Evolutionary conservation across 2,113 vertebrate species (phyloP), one percentile per base, ranked within the genome.

Genomic region (Litocranius walleri): DNA sequence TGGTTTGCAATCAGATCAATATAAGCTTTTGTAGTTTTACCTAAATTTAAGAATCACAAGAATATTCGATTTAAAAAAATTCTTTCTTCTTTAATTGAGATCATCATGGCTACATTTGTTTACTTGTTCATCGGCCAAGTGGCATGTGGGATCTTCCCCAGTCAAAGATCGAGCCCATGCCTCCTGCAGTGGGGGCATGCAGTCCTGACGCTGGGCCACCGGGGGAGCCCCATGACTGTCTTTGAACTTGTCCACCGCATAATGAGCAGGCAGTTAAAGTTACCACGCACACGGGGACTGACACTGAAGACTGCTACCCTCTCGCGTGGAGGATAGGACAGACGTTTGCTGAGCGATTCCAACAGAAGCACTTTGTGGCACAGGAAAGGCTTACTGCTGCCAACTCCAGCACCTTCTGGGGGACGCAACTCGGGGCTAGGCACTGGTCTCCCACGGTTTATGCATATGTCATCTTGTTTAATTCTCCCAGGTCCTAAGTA

Each of bases 151-250:
- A 4, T 77, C 11, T 27, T 27, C 12, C 71, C 40, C 40, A 7
- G 2, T 14, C 36, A 43, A 25, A 25, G 12, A 27, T 23, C 1
- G 1, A 14, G 14, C 36, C 36, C 36, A 1, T 1, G 36, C 6
- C 23, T 27, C 71, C 71, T 43, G 71, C 23, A 14, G 36, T 4
- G 40, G 36, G 40, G 40, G 71, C 36, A 4, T 7, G n/a, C 3
- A 3, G 36, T 25, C 36, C 25, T 14, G 3, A 4, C 3, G 0
- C 71, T 40, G 71, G 23, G 3, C 71, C 36, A 4, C 40, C 71
- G 25, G 71, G 36, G 36, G 43, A 14, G 71, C 13, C 12, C 23
- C 36, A 5, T 78, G 52, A 23, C 77, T 36, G 6, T 71, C 92
- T 71, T 67, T 71, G 57, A 64, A 16, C 56, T n/a, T 74, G 48